These are phyloP conservation scores for Xyrichtys novacula DNA, from an alignment of 2,797 vertebrate genomes.

Conservation along the genomic window DNA sequence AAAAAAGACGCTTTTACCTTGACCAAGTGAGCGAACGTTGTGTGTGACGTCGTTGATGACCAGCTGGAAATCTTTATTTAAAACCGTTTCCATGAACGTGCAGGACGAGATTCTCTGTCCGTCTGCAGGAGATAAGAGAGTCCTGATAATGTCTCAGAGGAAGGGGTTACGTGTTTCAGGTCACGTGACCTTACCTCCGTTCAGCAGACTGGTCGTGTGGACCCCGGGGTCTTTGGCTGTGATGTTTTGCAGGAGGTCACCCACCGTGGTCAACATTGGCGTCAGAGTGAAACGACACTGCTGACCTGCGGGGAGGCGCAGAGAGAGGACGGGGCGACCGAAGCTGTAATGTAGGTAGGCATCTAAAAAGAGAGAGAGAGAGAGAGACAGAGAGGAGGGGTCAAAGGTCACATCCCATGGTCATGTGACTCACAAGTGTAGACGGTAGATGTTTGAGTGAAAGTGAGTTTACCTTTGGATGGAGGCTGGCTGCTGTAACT, in stretches of 20 bases:
- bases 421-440: no score
- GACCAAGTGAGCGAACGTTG: slow-evolving; percentile 73
- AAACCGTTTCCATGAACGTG: slow-evolving; percentile 84
- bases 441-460: no score
- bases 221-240: slow-evolving; percentile 75
- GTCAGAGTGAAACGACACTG: slow-evolving; percentile 84
- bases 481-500: slow-evolving; percentile 27
- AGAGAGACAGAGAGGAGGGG: no score
- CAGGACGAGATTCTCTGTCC: slow-evolving; percentile 82
- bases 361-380: slow-evolving; percentile 19
- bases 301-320: slow-evolving; percentile 61
- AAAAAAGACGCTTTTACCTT: slow-evolving; percentile 34
- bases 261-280: slow-evolving; percentile 83
- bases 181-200: slow-evolving; percentile 13
- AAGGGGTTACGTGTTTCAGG: no score
- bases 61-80: slow-evolving; percentile 87
- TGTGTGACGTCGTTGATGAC: slow-evolving; percentile 81
- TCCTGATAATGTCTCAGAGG: no score
- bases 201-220: slow-evolving; percentile 11
- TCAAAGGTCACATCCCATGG: no score
- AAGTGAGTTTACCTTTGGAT: slow-evolving; percentile 25
- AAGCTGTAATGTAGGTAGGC: slow-evolving; percentile 41
- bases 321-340: slow-evolving; percentile 48
- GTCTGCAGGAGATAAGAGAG: slow-evolving; percentile 75
- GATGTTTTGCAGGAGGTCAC: slow-evolving; percentile 83